Percentiles rank a stretch among this genome's conserved stretches.
Conservation (phyloP, 2,113 vertebrate species). For the Raja brachyura region DNA sequence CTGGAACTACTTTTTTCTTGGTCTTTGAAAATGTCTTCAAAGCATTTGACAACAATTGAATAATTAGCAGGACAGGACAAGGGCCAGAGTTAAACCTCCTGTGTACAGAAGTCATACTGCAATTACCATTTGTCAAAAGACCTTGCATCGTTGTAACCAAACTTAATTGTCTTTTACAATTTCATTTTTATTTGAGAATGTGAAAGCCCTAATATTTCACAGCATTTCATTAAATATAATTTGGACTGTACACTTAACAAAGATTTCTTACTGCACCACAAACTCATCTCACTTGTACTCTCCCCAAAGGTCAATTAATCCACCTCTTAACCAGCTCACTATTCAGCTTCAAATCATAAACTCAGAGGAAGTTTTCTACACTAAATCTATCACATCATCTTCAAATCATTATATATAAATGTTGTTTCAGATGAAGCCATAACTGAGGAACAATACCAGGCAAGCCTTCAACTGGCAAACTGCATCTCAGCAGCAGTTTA, state of each 20-base stretch:
- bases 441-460: not conserved
- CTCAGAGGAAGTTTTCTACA: not conserved
- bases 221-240: not conserved
- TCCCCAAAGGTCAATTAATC: not conserved
- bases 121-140: not conserved
- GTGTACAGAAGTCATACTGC: not conserved
- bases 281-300: not conserved
- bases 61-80: constrained; percentile 34
- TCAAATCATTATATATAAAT: not conserved
- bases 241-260: not conserved
- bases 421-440: not conserved
- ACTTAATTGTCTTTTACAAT: not conserved
- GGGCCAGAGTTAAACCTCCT: constrained; percentile 17
- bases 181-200: not conserved
- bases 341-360: not conserved
- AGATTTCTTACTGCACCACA: not conserved
- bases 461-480: not conserved
- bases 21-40: constrained; percentile 34
- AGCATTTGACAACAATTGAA: constrained; percentile 27
- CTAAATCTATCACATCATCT: not conserved
- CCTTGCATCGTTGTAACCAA: not conserved
- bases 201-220: not conserved
- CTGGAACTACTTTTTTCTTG: constrained; percentile 36
- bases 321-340: not conserved
- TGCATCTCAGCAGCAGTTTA: not conserved